Percentiles rank a stretch among this genome's conserved stretches.
Conservation (phyloP, 2,888 invertebrate genomes). For the Drosophila nigritarsus region DNA sequence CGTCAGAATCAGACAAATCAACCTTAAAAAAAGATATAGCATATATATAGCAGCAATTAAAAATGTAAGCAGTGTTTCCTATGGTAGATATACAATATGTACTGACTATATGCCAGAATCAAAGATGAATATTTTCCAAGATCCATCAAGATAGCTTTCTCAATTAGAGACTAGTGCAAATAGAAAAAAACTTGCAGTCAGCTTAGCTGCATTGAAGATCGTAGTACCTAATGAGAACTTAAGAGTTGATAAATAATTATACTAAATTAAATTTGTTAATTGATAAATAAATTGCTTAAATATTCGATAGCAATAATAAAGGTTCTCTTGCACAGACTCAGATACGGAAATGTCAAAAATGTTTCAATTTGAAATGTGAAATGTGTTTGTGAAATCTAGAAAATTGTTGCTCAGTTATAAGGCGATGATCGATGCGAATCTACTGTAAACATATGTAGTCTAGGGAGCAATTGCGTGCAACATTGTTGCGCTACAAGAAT, state of each 20-base stretch:
- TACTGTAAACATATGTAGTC: neutral
- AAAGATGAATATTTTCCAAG: neutral
- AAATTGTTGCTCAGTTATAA: neutral
- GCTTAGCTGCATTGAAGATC: too few relatives aligned
- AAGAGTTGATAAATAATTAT: too few relatives aligned
- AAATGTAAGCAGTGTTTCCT: rapidly evolving
- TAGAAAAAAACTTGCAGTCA: too few relatives aligned
- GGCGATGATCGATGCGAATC: neutral
- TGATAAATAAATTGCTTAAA: too few relatives aligned
- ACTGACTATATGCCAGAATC: neutral
- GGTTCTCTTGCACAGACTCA: neutral
- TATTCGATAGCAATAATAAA: too few relatives aligned
- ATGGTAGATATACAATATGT: neutral
- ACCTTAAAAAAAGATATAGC: too few relatives aligned
- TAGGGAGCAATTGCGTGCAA: conserved; percentile 42
- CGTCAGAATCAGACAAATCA: too few relatives aligned
- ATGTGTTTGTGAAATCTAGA: neutral
- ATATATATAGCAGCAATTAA: neutral
- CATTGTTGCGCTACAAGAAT: conserved; percentile 67
- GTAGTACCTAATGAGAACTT: too few relatives aligned
- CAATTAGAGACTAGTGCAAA: too few relatives aligned
- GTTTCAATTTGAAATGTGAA: neutral
- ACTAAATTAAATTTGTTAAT: too few relatives aligned
- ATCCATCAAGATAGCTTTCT: neutral
- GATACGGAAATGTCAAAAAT: neutral